Evolutionary conservation across 2,797 vertebrate species (phyloP).

Genomic region (Sciurus vulgaris): DNA sequence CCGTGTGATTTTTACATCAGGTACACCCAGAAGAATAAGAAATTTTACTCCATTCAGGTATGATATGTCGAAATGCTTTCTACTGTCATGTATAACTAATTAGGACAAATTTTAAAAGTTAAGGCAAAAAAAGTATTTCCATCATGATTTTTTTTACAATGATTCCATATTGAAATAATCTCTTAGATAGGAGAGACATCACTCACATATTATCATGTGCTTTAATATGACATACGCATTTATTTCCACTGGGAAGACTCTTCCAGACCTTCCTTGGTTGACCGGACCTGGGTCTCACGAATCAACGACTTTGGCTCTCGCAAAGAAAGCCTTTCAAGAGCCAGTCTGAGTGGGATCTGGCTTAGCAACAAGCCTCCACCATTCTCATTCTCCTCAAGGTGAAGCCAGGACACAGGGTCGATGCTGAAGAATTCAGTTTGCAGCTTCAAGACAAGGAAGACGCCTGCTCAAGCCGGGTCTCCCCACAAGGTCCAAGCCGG

Average conservation of each 20-base stretch:
- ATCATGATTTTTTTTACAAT: not conserved
- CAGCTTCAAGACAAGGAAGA: not conserved
- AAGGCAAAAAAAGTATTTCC: too few relatives aligned
- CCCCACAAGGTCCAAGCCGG: not conserved
- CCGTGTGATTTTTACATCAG: too few relatives aligned
- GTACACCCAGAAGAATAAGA: too few relatives aligned
- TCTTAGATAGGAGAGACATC: not conserved
- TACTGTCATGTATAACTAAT: too few relatives aligned
- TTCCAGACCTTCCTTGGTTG: slow-evolving; percentile 6
- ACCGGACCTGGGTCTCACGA: not conserved
- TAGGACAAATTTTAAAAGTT: too few relatives aligned
- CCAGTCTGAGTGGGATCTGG: not conserved
- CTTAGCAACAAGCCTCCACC: not conserved
- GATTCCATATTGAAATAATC: not conserved
- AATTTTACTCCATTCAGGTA: too few relatives aligned
- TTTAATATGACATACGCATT: not conserved
- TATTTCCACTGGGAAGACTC: not conserved
- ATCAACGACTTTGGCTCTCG: not conserved
- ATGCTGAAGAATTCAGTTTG: not conserved
- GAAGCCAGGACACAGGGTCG: not conserved
- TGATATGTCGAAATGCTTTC: too few relatives aligned
- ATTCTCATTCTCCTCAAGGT: not conserved
- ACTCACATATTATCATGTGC: not conserved
- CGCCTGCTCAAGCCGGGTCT: not conserved
- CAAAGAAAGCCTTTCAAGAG: not conserved